Percentiles rank a stretch among this genome's conserved stretches.
Evolutionary conservation across 2,888 invertebrate genomes (phyloP).

Genomic region (Microplitis deprimator): DNA sequence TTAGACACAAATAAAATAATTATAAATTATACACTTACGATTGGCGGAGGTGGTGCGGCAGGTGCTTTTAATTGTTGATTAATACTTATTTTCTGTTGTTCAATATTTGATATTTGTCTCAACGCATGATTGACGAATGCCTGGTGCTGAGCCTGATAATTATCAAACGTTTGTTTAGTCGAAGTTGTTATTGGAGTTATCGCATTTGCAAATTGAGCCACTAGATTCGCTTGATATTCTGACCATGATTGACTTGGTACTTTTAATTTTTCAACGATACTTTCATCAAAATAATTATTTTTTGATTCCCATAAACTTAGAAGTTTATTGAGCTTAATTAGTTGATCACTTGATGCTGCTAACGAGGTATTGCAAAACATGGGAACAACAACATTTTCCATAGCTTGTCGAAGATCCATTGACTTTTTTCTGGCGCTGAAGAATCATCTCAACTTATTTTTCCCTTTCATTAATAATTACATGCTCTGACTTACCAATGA

Average conservation of each 20-base stretch:
- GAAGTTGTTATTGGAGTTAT: constrained; percentile 84
- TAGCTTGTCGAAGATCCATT: constrained; percentile 91
- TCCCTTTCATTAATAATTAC: constrained; percentile 37
- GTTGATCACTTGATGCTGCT: constrained; percentile 89
- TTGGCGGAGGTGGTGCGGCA: constrained; percentile 69
- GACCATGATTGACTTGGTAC: constrained; percentile 91
- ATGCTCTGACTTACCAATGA: constrained; percentile 85
- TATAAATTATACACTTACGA: constrained; percentile 42
- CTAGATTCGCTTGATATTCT: constrained; percentile 88
- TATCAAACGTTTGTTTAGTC: constrained; percentile 88
- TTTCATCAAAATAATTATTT: constrained; percentile 87
- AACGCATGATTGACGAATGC: constrained; percentile 93
- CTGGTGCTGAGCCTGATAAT: constrained; percentile 94
- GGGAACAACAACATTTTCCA: constrained; percentile 96
- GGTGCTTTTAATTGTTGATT: constrained; percentile 74
- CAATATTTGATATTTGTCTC: constrained; percentile 88
- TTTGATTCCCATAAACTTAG: constrained; percentile 97
- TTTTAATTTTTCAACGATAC: constrained; percentile 88
- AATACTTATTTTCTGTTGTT: constrained; percentile 82
- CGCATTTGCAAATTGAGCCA: constrained; percentile 84
- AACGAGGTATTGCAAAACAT: constrained; percentile 94
- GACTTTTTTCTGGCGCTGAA: constrained; percentile 92
- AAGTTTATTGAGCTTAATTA: constrained; percentile 92
- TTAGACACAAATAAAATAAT: background rate
- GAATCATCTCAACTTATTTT: constrained; percentile 25